phyloP scores from a whole-genome alignment of 2,113 vertebrate species.

The Anarhynchus alexandrinus region DNA sequence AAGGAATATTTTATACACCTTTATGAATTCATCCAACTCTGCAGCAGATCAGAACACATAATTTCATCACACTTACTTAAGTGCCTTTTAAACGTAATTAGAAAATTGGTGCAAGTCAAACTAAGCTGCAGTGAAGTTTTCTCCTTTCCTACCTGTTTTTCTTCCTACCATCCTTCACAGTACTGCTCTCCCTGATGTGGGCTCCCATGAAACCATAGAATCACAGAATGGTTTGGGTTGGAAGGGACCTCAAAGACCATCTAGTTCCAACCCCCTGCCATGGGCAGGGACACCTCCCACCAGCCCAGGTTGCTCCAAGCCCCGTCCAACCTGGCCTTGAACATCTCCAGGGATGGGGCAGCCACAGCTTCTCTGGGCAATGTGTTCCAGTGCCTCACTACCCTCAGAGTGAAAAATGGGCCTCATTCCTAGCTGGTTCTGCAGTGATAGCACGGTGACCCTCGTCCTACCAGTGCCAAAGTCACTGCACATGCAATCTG shows the following conservation, averaged over 20 bases:
- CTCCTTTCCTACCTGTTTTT: neutral
- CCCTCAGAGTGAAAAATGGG: no score
- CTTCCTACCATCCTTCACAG: neutral
- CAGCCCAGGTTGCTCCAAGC: no score
- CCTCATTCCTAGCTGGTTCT: neutral
- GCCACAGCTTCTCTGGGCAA: no score
- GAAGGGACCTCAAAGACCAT: no score
- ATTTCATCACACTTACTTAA: neutral
- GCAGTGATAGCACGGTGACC: fast-evolving
- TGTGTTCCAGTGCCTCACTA: no score
- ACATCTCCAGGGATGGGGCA: no score
- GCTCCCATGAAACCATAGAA: no score
- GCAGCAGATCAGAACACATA: neutral
- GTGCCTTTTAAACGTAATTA: constrained; percentile 2
- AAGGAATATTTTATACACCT: constrained; percentile 4
- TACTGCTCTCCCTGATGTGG: neutral
- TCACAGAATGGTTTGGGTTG: no score
- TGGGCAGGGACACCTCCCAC: no score
- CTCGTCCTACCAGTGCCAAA: no score
- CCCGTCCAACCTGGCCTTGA: no score
- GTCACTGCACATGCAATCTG: neutral
- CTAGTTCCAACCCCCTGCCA: no score
- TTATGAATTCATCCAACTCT: neutral
- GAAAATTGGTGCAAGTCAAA: neutral
- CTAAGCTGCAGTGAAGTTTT: neutral